These are phyloP conservation scores for Lysandra coridon DNA, from an alignment of 2,888 invertebrate genomes.

Conservation along the genomic window DNA sequence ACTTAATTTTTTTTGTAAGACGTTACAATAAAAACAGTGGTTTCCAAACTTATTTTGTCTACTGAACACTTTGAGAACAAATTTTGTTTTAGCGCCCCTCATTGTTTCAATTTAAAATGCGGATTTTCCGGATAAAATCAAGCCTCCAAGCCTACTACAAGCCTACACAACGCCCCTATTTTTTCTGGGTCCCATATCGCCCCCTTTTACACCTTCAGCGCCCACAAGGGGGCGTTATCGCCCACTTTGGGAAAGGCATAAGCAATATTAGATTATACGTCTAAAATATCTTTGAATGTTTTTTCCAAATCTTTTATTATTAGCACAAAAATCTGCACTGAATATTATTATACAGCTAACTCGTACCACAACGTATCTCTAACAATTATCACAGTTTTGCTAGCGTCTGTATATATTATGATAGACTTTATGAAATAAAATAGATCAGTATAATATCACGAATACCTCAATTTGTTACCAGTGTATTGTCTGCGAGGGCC, in stretches of 20 bases:
- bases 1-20: background rate
- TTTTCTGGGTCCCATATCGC: too few species aligned
- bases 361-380: background rate
- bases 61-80: too few species aligned
- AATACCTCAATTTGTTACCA: constrained; percentile 70
- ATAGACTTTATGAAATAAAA: constrained; percentile 13
- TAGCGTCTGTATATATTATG: constrained; percentile 35
- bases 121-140: too few species aligned
- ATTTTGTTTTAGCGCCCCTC: too few species aligned
- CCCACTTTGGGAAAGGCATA: background rate
- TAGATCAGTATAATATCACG: constrained; percentile 30
- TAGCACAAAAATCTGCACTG: background rate
- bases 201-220: too few species aligned
- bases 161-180: too few species aligned
- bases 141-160: too few species aligned
- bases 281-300: background rate
- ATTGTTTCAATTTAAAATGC: too few species aligned
- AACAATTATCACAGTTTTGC: background rate
- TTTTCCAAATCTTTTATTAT: background rate
- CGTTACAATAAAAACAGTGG: too few species aligned
- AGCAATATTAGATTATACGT: background rate
- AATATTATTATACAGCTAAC: background rate
- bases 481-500: background rate
- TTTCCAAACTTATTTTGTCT: too few species aligned
- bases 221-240: too few species aligned